Percentiles rank a stretch among this genome's conserved stretches.
Conservation (phyloP, 2,888 invertebrate species). For the Drosophila planitibia region DNA sequence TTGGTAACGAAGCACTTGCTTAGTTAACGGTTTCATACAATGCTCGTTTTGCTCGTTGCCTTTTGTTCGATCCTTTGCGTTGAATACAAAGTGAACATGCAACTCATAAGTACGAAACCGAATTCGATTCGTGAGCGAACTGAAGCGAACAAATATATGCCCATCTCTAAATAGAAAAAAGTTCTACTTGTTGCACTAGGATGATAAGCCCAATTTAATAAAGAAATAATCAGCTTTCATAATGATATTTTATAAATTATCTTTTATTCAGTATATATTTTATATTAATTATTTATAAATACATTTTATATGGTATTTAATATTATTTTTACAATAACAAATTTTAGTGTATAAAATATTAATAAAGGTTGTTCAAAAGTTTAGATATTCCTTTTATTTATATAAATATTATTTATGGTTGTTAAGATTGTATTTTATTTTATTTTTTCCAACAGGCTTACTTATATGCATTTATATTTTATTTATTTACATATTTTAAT, state of each 20-base stretch:
- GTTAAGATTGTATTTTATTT: neutral
- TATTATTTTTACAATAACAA: neutral
- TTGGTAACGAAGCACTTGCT: too few species aligned
- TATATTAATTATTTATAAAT: neutral
- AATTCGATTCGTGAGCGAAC: too few species aligned
- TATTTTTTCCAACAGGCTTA: neutral
- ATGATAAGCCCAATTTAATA: neutral
- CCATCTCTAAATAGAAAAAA: too few species aligned
- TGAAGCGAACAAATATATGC: too few species aligned
- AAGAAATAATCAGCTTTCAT: neutral
- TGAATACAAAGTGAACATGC: too few species aligned
- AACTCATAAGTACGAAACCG: too few species aligned
- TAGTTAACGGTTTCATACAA: too few species aligned
- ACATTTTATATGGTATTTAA: neutral
- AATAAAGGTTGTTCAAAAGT: neutral
- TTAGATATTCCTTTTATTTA: neutral
- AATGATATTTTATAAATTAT: neutral
- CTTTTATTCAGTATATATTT: neutral
- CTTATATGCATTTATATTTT: neutral
- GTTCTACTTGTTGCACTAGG: neutral
- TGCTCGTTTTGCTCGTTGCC: too few species aligned
- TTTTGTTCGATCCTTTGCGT: too few species aligned
- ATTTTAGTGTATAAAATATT: neutral
- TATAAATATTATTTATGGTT: neutral
- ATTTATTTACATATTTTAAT: neutral